Evolutionary conservation across 2,797 vertebrate species (phyloP), one percentile per base, ranked within the genome.

Genomic region (Acanthornis magna): DNA sequence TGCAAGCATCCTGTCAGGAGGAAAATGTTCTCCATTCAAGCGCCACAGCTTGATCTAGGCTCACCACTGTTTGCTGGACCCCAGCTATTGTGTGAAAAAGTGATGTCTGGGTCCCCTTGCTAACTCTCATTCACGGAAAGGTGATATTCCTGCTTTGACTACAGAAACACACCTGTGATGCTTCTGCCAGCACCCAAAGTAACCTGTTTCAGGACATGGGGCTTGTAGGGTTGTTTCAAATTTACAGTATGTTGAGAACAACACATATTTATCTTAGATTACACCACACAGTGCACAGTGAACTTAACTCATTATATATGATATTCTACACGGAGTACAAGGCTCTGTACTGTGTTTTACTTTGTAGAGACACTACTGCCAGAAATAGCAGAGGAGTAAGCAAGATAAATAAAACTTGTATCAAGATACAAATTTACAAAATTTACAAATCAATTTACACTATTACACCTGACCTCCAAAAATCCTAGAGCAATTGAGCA

Each of bases 271-370:
- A 17, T 10, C 25, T 60, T 38, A 9, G 43, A 5, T 88, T 61
- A 27, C 13, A 72, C 21, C 19, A 34, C 1, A 2, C 42, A 45
- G 14, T 0, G 5, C 17, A 6, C 18, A 40, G 7, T 47, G 48
- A 67, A 27, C 3, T 65, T 70, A 40, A 25, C 21, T 13, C 27
- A 20, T 63, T 36, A 16, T 23, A 47, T 16, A 16, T 45, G n/a
- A 16, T 32, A 25, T 3, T 32, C 14, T 34, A 36, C 2, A 1
- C 5, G 22, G 19, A 58, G 10, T 50, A 42, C 1, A 8, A 71
- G 16, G n/a, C 38, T 61, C 16, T n/a, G 17, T 27, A 7, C 25
- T 34, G 8, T 65, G 32, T 42, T 89, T 86, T 70, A 19, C 12
- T 87, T 85, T 27, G 19, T 22, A 42, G 32, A 73, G 5, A 21